Conservation (phyloP, 2,888 invertebrate genomes). For the Laspeyria flexula region DNA sequence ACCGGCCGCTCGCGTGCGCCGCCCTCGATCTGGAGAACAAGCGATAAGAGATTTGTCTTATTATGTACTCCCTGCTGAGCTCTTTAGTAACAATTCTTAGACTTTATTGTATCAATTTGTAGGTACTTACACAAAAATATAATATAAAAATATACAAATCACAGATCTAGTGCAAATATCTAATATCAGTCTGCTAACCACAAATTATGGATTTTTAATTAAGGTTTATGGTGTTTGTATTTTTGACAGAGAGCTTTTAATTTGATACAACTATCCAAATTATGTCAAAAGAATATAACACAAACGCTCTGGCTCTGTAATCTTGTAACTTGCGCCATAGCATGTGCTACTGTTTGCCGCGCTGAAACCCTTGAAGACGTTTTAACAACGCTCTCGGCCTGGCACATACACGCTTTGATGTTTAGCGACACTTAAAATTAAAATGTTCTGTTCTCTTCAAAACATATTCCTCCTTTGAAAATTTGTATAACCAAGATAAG, state of each 20-base stretch:
- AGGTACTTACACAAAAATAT: too few species aligned
- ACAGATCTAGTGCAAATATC: too few species aligned
- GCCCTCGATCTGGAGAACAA: constrained; percentile 47
- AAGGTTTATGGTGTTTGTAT: too few species aligned
- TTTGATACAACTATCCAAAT: too few species aligned
- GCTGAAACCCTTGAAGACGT: constrained; percentile 77
- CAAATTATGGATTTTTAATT: too few species aligned
- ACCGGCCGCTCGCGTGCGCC: constrained; percentile 66
- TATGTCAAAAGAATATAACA: too few species aligned
- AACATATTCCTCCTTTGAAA: constrained; percentile 56
- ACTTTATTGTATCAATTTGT: too few species aligned
- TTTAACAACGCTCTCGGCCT: constrained; percentile 74
- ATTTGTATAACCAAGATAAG: constrained; percentile 37
- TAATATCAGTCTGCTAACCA: too few species aligned
- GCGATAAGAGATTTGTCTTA: constrained; percentile 29
- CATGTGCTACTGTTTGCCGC: constrained; percentile 75
- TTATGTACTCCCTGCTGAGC: too few species aligned
- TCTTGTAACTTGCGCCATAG: constrained; percentile 44
- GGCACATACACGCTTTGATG: constrained; percentile 74
- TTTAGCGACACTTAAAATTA: constrained; percentile 76
- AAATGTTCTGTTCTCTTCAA: constrained; percentile 53
- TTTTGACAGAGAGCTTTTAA: too few species aligned
- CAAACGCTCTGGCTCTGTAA: not conserved
- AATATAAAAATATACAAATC: too few species aligned
- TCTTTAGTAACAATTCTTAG: too few species aligned